Evolutionary conservation across 2,888 invertebrate species (phyloP).

Genomic region (Ophioninae sp.): DNA sequence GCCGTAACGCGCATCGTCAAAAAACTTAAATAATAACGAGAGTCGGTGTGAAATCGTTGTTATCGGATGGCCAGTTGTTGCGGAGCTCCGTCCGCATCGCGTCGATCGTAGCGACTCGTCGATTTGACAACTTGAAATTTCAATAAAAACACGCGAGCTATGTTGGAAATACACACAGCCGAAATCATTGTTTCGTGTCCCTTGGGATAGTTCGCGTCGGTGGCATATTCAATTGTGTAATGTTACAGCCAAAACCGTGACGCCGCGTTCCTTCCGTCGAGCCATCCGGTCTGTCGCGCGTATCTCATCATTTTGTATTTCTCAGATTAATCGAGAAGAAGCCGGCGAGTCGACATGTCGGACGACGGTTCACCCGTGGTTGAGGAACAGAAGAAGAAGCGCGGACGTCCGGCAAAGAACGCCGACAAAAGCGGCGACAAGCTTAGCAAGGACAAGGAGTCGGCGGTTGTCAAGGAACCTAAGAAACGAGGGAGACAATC

Average conservation of each 20-base stretch:
- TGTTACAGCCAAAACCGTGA: too few relatives aligned
- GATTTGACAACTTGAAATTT: neutral
- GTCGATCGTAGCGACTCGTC: too few relatives aligned
- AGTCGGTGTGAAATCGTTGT: too few relatives aligned
- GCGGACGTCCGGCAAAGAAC: constrained; percentile 78
- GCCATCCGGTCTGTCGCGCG: too few relatives aligned
- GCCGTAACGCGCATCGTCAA: neutral
- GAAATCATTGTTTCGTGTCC: too few relatives aligned
- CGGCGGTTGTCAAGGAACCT: constrained; percentile 73
- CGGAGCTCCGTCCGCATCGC: too few relatives aligned
- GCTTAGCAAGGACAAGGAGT: constrained; percentile 54
- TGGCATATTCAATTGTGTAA: neutral
- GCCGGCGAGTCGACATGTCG: constrained; percentile 73
- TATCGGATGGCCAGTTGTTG: neutral
- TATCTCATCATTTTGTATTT: neutral
- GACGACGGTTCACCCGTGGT: constrained; percentile 79
- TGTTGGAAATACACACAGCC: neutral
- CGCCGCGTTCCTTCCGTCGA: too few relatives aligned
- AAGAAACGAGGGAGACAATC: constrained; percentile 78
- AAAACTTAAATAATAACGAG: neutral
- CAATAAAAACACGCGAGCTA: neutral
- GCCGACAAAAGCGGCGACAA: constrained; percentile 71
- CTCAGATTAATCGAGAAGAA: constrained; percentile 37
- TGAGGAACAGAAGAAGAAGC: constrained; percentile 80
- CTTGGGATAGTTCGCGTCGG: too few relatives aligned